Base-by-base conservation (phyloP, 1,140 invertebrate species). In the Drosophila equinoxialis region DNA sequence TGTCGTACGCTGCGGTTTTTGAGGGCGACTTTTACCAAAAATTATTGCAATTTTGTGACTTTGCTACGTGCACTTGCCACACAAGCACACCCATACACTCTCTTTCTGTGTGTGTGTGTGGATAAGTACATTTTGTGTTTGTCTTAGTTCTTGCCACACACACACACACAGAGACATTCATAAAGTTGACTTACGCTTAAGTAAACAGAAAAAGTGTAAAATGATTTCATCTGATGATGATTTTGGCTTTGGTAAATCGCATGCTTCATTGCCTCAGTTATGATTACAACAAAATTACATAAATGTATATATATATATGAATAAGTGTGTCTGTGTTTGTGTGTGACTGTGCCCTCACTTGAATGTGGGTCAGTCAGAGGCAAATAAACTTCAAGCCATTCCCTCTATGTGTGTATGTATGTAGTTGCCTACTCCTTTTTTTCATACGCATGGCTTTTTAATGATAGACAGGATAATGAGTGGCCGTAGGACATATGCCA, bases 191-290 rank as follows among this genome's bases (percentile, higher is more conserved):
- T 73, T 78, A 86, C 83, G 83, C 83, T 87, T 77, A 86, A 86
- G 83, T 86, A 87, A 87, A 87, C 83, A 79, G 76, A 67, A 87
- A 86, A 86, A 86, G 83, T 86, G 83, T 77, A 78, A 86, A 86
- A 87, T 79, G 81, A 85, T 85, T 85, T 85, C 81, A 81, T 79
- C 76, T 85, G 78, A 85, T 81, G 81, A 82, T 83, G 81, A 84
- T 77, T 51, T 84, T 80, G 77, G 81, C 77, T 77, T 68, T 65
- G 67, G 58, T 51, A 57, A 68, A 64, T 65, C 63, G 74, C 74
- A 68, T 55, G 75, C 72, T 85, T 70, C 71, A 78, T 79, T 73
- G 74, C 74, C 74, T 72, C 51, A 57, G 48, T 65, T 67, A 51
- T 37, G n/a, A 65, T 61, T 63, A 51, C 45, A 51, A 51, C 45